Evolutionary conservation across 2,888 invertebrate genomes (phyloP).

Genomic region (Molorchus minor): DNA sequence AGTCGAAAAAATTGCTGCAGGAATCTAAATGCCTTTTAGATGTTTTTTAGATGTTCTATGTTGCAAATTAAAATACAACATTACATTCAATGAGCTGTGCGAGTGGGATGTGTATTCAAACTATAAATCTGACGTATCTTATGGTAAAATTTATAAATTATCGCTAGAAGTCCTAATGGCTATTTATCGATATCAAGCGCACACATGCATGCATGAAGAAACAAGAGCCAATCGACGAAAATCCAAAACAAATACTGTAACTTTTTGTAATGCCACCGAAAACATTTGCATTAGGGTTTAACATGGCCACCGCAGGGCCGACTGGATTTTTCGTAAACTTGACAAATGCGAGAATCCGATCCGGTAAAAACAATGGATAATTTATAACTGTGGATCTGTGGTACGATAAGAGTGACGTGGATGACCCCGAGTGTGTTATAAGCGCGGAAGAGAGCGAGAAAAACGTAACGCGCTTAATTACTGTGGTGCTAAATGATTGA

Average conservation of each 20-base stretch:
- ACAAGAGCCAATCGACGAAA: background rate
- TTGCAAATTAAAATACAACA: too few species aligned
- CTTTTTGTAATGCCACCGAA: constrained; percentile 34
- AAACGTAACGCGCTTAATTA: constrained; percentile 13
- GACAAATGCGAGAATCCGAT: constrained; percentile 48
- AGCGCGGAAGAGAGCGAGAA: background rate
- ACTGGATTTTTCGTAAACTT: constrained; percentile 51
- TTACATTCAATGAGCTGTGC: too few species aligned
- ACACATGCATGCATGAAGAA: too few species aligned
- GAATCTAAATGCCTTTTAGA: too few species aligned
- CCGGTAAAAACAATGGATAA: constrained; percentile 46
- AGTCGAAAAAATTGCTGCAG: too few species aligned
- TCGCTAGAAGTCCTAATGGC: too few species aligned
- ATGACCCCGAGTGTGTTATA: background rate
- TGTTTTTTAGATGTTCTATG: too few species aligned
- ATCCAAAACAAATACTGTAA: constrained; percentile 16
- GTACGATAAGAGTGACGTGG: constrained; percentile 1
- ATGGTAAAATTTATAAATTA: too few species aligned
- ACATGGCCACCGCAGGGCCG: constrained; percentile 51
- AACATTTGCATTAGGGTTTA: constrained; percentile 43
- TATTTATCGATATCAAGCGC: too few species aligned
- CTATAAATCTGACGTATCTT: too few species aligned
- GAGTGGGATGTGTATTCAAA: too few species aligned
- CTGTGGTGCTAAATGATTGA: constrained; percentile 16
- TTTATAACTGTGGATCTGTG: constrained; percentile 39